Evolutionary conservation across 2,888 invertebrate species (phyloP), one percentile per base, ranked within the genome.

Genomic region (Idaea biselata): DNA sequence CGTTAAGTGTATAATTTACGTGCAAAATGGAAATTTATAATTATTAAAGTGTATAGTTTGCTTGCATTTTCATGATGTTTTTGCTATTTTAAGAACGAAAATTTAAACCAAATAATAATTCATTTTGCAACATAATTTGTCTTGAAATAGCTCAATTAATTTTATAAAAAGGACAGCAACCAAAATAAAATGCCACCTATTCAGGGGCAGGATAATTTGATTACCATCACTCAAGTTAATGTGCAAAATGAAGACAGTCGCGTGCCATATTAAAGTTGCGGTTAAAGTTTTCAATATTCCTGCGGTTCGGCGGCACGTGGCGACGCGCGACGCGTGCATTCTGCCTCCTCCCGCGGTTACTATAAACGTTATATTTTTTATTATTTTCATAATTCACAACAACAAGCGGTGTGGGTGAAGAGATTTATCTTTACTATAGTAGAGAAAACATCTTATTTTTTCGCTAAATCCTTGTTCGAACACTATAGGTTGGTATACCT

Each of bases 331-430:
- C 90, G 92, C 44, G 44, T 44, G 73, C 85, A 55, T 82, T 84
- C 75, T 83, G 44, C 91, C 89, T 89, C 81, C 78, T 89, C 88
- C 90, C 82, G 81, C 81, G 71, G 84, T 76, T 78, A 73, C 68
- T 68, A 67, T 68, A 76, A 78, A 73, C 84, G 83, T 78, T 88
- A 85, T 86, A 89, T 87, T 91, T 91, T 91, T 91, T 91, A 92
- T 90, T 90, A 91, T 91, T 91, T 92, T 91, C 90, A 91, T 91
- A 91, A 90, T 91, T 92, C 91, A 91, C 86, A 86, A 89, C 89
- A 89, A 90, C 89, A 91, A 89, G 89, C 89, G 91, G 89, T 86
- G 81, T 87, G 81, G 90, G 25, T 25, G 25, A 87, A 90, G 91
- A 16, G 18, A 18, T 56, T 18, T 18, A 44, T 3, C 44, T 14